phyloP scores from a whole-genome alignment of 2,113 vertebrate species.

The Ancistrus triradiatus region DNA sequence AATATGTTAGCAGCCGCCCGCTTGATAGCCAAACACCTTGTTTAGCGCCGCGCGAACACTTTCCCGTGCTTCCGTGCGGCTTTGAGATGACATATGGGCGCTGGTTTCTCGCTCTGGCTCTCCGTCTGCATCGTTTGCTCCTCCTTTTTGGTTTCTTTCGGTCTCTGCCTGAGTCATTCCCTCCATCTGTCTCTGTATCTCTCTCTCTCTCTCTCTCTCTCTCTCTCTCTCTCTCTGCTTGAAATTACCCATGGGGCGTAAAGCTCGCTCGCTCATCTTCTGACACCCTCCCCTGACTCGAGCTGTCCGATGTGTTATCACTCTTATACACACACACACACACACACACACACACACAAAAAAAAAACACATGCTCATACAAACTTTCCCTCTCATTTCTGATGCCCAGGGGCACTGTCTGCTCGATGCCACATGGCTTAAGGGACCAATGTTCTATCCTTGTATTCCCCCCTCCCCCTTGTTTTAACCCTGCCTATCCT shows the following conservation, averaged over 20 bases:
- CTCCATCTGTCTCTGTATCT: slow-evolving; percentile 15
- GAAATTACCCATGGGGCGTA: slow-evolving; percentile 49
- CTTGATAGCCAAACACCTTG: not conserved
- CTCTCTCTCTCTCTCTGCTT: not conserved
- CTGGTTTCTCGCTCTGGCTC: not conserved
- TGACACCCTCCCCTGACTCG: slow-evolving; percentile 1
- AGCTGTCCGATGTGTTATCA: slow-evolving; percentile 21
- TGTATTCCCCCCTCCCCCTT: no score
- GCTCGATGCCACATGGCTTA: no score
- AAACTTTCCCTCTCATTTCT: no score
- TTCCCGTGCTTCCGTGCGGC: not conserved
- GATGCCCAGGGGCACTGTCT: no score
- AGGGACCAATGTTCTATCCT: no score
- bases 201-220: no score
- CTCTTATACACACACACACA: slow-evolving; percentile 21
- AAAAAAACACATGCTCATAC: slow-evolving; percentile 1
- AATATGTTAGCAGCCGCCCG: slow-evolving; percentile 1
- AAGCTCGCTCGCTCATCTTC: slow-evolving; percentile 12
- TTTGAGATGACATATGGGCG: not conserved
- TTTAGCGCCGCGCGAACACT: not conserved
- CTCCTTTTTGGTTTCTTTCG: not conserved
- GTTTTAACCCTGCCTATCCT: no score
- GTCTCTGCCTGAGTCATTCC: slow-evolving; percentile 20
- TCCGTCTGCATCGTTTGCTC: not conserved
- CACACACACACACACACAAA: slow-evolving; percentile 11